Evolutionary conservation across 2,113 vertebrate species (phyloP), one percentile per base, ranked within the genome.

Genomic region (Danionella cerebrum): DNA sequence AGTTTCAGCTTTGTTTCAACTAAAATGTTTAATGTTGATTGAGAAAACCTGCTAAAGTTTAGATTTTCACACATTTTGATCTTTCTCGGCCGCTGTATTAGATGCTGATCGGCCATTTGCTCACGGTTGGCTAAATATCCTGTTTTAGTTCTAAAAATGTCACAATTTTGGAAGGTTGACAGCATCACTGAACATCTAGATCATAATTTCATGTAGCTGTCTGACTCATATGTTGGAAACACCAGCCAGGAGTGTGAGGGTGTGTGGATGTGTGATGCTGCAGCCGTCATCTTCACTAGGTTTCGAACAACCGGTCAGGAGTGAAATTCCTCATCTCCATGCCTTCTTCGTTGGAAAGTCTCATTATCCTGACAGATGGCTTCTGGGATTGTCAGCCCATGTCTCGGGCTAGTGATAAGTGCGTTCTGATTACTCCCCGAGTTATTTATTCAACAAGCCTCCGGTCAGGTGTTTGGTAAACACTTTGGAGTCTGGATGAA

Each of bases 281-380:
- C 18, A 21, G 41, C 35, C 38, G 11, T 12, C 8, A 13, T 9
- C 31, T 18, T 69, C 50, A 73, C 5, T 6, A 19, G 8, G 42
- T 48, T 65, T 12, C 18, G 38, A 57, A 50, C 31, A 39, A 27
- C 1, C 21, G 39, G 6, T 18, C 29, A 31, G 42, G 41, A 38
- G 42, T 25, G 18, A 80, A 27, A 82, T 83, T 82, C 84, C 73
- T 54, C 72, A 71, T 24, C 14, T 71, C 70, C 71, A 45, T 68
- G 70, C 21, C 84, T 80, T 59, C n/a, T 24, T 36, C 4, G 24
- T 74, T 52, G 58, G 62, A 79, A 82, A 82, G 31, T 80, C 39
- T 55, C 75, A 62, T 60, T 21, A 51, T 36, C 51, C 12, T 70
- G 74, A 45, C 48, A 72, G 60, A 42, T 48, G 63, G 11, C 24